These are phyloP conservation scores for Caenorhabditis wallacei DNA, from an alignment of 2,888 invertebrate species.

Conservation along the genomic window DNA sequence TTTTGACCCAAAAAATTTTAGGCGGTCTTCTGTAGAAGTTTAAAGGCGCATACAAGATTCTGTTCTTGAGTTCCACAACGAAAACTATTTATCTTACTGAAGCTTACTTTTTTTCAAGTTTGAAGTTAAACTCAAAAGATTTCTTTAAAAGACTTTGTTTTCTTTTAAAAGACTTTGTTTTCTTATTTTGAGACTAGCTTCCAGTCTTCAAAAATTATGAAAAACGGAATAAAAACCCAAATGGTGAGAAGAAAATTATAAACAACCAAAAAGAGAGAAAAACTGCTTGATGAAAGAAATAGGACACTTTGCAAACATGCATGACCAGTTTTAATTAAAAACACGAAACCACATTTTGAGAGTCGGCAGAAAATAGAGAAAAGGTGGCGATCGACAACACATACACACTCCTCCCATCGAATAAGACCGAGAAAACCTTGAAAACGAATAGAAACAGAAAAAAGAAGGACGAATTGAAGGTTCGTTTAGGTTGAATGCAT, in stretches of 20 bases:
- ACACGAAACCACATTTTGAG: slow-evolving; percentile 29
- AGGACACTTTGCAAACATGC: slow-evolving; percentile 53
- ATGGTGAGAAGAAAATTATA: neutral
- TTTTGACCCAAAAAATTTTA: slow-evolving; percentile 1
- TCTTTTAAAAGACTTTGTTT: too few relatives aligned
- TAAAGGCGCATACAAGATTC: slow-evolving; percentile 7
- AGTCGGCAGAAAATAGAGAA: slow-evolving; percentile 16
- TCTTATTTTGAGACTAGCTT: too few relatives aligned
- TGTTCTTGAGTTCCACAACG: neutral
- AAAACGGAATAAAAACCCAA: too few relatives aligned
- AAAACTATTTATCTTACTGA: too few relatives aligned
- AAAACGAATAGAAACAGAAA: slow-evolving; percentile 19
- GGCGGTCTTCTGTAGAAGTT: slow-evolving; percentile 15
- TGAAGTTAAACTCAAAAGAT: too few relatives aligned
- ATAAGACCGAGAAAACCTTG: slow-evolving; percentile 33
- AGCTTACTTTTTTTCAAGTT: too few relatives aligned
- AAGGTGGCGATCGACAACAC: slow-evolving; percentile 30
- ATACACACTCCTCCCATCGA: slow-evolving; percentile 25
- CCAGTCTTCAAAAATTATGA: too few relatives aligned
- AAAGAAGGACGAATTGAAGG: slow-evolving; percentile 30
- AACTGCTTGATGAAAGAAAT: slow-evolving; percentile 21
- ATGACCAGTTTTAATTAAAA: slow-evolving; percentile 51
- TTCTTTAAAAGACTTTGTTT: too few relatives aligned
- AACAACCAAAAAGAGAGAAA: slow-evolving; percentile 5
- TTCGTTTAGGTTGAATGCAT: slow-evolving; percentile 42